Percentiles rank a stretch among this genome's conserved stretches.
Conservation (phyloP, 2,888 invertebrate species). For the Linyphia triangularis region DNA sequence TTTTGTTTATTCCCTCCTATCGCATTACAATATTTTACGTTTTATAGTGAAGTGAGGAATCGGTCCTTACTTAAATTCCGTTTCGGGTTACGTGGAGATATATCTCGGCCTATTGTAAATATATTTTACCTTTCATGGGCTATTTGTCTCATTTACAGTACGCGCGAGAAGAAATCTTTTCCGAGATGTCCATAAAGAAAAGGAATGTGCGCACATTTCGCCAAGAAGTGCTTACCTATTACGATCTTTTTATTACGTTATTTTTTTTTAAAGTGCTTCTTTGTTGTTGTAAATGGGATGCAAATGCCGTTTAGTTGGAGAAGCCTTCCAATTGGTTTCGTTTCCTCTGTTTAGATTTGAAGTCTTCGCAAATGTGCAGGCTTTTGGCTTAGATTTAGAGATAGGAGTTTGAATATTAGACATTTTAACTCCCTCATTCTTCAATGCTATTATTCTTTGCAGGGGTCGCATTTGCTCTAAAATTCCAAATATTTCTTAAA, state of each 20-base stretch:
- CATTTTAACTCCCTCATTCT: no score
- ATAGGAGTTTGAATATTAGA: no score
- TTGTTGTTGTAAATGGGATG: conserved; percentile 13
- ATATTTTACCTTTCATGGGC: conserved; percentile 63
- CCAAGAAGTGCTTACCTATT: conserved; percentile 28
- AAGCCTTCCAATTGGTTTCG: neutral
- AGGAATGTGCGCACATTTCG: neutral
- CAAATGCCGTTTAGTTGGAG: conserved; percentile 15
- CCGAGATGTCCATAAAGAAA: conserved; percentile 53
- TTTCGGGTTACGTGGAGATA: conserved; percentile 50
- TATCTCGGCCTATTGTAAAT: conserved; percentile 11
- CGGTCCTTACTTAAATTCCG: conserved; percentile 65
- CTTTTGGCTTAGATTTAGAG: no score
- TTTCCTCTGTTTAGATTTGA: no score
- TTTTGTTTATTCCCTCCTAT: conserved; percentile 48
- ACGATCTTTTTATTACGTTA: conserved; percentile 1
- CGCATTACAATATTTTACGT: conserved; percentile 72
- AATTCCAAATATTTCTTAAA: no score
- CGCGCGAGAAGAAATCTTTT: conserved; percentile 44
- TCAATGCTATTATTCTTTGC: no score
- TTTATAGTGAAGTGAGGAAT: conserved; percentile 61
- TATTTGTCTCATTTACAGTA: conserved; percentile 70
- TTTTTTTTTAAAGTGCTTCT: neutral
- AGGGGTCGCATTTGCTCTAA: no score
- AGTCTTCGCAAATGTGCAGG: no score